Conservation (phyloP, 1,140 invertebrate genomes). For the Luehdorfia chinensis region DNA sequence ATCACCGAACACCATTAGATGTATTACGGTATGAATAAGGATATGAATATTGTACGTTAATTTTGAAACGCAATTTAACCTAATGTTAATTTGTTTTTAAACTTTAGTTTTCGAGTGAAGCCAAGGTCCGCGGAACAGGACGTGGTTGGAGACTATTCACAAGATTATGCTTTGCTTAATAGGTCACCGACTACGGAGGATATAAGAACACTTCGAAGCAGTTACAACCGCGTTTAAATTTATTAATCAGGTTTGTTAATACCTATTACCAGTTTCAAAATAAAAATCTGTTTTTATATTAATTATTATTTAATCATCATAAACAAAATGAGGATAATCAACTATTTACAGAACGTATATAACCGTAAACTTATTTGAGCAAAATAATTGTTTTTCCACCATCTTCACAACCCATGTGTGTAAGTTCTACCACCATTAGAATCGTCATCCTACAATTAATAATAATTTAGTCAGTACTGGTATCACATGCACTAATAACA, state of each 20-base stretch:
- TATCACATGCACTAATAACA: conserved; percentile 42
- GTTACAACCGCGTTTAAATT: conserved; percentile 15
- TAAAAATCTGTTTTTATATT: neutral
- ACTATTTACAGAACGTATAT: conserved; percentile 51
- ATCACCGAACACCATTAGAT: conserved; percentile 57
- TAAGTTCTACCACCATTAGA: conserved; percentile 49
- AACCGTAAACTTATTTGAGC: conserved; percentile 36
- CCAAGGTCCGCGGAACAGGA: neutral
- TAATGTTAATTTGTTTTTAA: neutral
- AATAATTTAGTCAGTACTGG: conserved; percentile 64
- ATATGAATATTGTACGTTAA: neutral
- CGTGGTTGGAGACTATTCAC: conserved; percentile 7
- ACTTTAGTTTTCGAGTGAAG: neutral
- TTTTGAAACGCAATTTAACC: neutral
- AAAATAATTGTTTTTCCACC: conserved; percentile 29
- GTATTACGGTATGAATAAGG: conserved; percentile 40
- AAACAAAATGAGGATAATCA: conserved; percentile 20
- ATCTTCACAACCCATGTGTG: conserved; percentile 33
- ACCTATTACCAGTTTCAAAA: neutral
- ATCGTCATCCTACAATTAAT: conserved; percentile 39
- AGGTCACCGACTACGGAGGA: conserved; percentile 37
- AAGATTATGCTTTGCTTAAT: conserved; percentile 18
- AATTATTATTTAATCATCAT: neutral
- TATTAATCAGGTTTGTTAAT: conserved; percentile 6
- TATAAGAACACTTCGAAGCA: conserved; percentile 44